Evolutionary conservation across 1,140 invertebrate species (phyloP).

Genomic region (Drosophila subobscura): DNA sequence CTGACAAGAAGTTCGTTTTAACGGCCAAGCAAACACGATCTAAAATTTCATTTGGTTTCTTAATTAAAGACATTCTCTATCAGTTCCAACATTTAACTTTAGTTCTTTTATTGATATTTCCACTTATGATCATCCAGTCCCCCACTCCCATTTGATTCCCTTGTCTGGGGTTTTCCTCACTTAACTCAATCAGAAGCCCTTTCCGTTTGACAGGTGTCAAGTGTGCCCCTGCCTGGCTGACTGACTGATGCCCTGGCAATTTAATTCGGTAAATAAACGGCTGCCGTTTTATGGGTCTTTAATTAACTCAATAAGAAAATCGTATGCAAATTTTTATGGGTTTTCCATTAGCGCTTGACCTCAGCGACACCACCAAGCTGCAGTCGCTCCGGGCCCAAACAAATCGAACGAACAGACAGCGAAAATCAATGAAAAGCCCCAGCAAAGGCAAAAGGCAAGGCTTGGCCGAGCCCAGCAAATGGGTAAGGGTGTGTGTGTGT

Average conservation of each 20-base stretch:
- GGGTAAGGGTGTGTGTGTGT: neutral
- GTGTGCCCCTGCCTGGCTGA: constrained; percentile 11
- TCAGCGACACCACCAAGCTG: constrained; percentile 52
- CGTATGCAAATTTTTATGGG: constrained; percentile 62
- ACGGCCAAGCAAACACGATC: too few species aligned
- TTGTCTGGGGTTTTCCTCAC: too few species aligned
- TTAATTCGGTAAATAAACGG: constrained; percentile 29
- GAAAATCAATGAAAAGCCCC: constrained; percentile 68
- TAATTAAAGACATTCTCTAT: neutral
- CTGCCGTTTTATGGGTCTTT: constrained; percentile 38
- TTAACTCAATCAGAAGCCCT: neutral
- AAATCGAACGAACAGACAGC: constrained; percentile 34
- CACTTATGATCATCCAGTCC: too few species aligned
- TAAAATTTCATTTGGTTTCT: too few species aligned
- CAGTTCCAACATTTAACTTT: neutral
- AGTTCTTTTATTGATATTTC: too few species aligned
- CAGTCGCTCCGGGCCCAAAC: neutral
- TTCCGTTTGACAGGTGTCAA: constrained; percentile 45
- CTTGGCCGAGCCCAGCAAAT: neutral
- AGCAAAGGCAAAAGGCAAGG: too few species aligned
- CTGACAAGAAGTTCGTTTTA: too few species aligned
- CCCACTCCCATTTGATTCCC: too few species aligned
- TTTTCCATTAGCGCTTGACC: constrained; percentile 66
- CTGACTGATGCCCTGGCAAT: constrained; percentile 27
- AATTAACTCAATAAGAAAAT: constrained; percentile 69